A percentile compares a stretch with the other conserved stretches of the same genome.
These are phyloP conservation scores for Gorsachius goisagi DNA, from an alignment of 2,113 vertebrate species.

Conservation along the genomic window DNA sequence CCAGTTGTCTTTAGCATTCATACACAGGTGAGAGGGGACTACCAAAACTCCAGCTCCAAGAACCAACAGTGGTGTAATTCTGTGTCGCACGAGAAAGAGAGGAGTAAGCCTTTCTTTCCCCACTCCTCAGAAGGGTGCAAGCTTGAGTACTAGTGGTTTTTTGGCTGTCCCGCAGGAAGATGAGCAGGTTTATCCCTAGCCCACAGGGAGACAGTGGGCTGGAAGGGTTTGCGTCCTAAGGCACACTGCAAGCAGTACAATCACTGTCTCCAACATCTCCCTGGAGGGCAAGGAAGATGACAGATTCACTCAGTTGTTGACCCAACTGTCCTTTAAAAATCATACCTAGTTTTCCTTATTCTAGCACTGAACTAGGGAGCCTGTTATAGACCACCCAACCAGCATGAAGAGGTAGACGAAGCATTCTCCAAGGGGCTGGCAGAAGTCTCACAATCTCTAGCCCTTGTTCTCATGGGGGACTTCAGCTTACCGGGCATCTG, in stretches of 20 bases:
- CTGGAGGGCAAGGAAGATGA: neutral
- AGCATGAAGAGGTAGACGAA: too few species aligned
- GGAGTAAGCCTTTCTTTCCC: neutral
- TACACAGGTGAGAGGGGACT: neutral
- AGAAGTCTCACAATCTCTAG: too few species aligned
- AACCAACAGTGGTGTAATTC: rapidly evolving
- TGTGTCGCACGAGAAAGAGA: rapidly evolving
- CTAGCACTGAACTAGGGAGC: neutral
- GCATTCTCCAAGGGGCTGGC: too few species aligned
- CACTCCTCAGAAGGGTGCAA: neutral
- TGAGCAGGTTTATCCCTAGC: neutral
- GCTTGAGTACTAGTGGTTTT: too few species aligned
- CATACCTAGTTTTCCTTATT: neutral
- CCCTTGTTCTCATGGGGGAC: too few species aligned
- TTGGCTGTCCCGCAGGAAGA: neutral
- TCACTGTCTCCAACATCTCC: neutral
- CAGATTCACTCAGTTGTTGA: neutral
- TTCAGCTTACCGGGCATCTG: too few species aligned
- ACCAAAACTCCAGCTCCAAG: neutral
- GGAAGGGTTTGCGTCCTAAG: neutral
- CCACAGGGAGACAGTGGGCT: neutral
- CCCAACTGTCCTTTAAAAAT: neutral
- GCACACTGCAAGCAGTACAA: too few species aligned
- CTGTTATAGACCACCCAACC: too few species aligned
- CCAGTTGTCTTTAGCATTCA: rapidly evolving